Base-by-base conservation (phyloP, 92 coral and sea anemone genomes). In the Pocillopora meandrina region DNA sequence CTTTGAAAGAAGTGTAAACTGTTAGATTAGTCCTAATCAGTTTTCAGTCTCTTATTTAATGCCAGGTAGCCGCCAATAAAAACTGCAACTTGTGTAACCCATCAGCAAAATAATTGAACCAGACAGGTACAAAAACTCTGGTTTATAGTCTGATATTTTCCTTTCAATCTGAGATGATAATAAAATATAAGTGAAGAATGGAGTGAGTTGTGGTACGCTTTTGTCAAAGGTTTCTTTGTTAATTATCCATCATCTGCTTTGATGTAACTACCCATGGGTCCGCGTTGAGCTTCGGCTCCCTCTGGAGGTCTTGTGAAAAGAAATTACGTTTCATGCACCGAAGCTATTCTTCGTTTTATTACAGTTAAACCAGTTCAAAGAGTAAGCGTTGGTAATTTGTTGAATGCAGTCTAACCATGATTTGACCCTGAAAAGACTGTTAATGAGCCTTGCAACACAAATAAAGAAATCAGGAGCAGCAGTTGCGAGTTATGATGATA, bases 191-290 rank as follows among this genome's bases (percentile, higher is more conserved):
- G 55, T 47, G 68, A 55, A 78, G 70, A 79, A 55, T 18, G 56
- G 74, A 21, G 56, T 70, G 20, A 36, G 18, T 33, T 18, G 12
- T 70, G 15, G 42, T 34, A 21, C 35, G 55, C n/a, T 42, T 42
- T 42, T 42, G 4, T 42, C 4, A 36, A 17, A 15, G 74, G 56
- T 3, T 20, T 19, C 74, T 42, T 14, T 70, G 74, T 19, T 69
- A 69, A 69, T 31, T n/a, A 26, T 69, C 73, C 31, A 52, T 69
- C 73, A 79, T 21, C 63, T 13, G n/a, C 12, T 79, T 59, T 18
- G 19, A 58, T 52, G 15, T 61, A 23, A 36, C 84, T 26, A 57
- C 57, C 84, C 21, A 68, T 75, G 84, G 84, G 84, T 69, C 84
- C 74, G 12, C 56, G 33, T 67, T 55, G 1, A 57, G 70, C 61